A percentile compares a stretch with the other conserved stretches of the same genome.
phyloP scores from a whole-genome alignment of 2,888 invertebrate species.

The Ommatoiulus sabulosus region DNA sequence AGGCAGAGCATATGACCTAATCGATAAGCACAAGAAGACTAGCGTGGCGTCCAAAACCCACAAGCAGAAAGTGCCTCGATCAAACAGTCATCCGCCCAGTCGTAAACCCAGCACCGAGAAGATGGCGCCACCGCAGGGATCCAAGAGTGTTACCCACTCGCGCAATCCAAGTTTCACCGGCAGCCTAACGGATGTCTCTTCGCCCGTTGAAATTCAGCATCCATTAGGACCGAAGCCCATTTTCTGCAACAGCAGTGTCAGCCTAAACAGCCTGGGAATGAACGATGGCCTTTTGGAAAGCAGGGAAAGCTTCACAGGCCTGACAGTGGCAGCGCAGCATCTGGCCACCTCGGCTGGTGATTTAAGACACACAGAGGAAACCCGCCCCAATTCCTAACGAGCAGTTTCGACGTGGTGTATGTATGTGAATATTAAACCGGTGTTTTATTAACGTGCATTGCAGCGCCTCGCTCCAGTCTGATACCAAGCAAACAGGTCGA shows the following conservation, averaged over 20 bases:
- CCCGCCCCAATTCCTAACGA: background rate
- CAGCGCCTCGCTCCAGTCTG: background rate
- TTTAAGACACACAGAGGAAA: background rate
- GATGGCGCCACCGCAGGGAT: conserved; percentile 60
- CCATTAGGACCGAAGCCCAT: conserved; percentile 66
- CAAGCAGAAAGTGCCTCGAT: conserved; percentile 59
- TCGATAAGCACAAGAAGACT: conserved; percentile 70
- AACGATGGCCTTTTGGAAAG: conserved; percentile 51
- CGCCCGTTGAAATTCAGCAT: conserved; percentile 62
- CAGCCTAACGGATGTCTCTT: conserved; percentile 63
- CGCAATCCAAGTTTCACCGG: conserved; percentile 66
- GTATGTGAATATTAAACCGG: conserved; percentile 3
- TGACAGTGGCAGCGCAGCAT: background rate
- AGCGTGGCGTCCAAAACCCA: conserved; percentile 60
- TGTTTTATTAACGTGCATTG: background rate
- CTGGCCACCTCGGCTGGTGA: background rate
- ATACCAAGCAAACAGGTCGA: background rate
- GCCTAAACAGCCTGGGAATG: conserved; percentile 75
- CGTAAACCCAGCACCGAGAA: conserved; percentile 62
- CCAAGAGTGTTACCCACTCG: conserved; percentile 66
- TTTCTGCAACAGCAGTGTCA: conserved; percentile 85
- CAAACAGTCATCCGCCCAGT: conserved; percentile 63
- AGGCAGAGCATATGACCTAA: conserved; percentile 90
- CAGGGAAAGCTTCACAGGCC: background rate
- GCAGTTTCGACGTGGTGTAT: background rate